Evolutionary conservation across 2,888 invertebrate species (phyloP).

Genomic region (Pollenia angustigena): DNA sequence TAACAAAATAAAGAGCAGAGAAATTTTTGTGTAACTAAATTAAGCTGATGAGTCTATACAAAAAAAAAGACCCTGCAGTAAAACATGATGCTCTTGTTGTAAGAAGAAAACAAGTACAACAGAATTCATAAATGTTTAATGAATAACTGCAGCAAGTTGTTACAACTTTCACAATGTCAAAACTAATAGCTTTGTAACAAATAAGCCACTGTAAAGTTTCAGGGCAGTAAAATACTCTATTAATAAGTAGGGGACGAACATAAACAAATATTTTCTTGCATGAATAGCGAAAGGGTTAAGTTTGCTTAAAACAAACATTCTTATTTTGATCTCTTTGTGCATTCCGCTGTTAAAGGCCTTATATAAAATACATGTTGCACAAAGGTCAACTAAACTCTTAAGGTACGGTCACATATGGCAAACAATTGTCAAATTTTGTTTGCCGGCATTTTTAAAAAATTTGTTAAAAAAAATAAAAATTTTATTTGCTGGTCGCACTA

Average conservation of each 20-base stretch:
- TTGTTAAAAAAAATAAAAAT: no score
- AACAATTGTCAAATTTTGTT: no score
- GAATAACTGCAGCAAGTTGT: constrained; percentile 35
- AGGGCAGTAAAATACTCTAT: background rate
- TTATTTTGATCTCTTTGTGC: no score
- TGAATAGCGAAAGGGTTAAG: no score
- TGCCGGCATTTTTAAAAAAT: no score
- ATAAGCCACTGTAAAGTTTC: background rate
- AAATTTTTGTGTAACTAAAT: constrained; percentile 32
- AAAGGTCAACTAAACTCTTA: no score
- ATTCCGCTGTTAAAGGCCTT: no score
- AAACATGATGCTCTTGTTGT: constrained; percentile 20
- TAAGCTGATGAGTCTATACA: constrained; percentile 32
- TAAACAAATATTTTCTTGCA: no score
- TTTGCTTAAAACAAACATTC: no score
- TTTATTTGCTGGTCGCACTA: no score
- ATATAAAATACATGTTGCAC: no score
- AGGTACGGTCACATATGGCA: no score
- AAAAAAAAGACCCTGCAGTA: constrained; percentile 31
- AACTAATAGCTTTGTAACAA: constrained; percentile 4
- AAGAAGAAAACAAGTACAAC: constrained; percentile 40
- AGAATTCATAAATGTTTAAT: constrained; percentile 50
- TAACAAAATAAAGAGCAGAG: background rate
- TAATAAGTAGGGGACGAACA: background rate
- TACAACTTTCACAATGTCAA: constrained; percentile 11